A percentile compares a stretch with the other conserved stretches of the same genome.
These are phyloP conservation scores for Pteronura brasiliensis DNA, from an alignment of 2,113 vertebrate species.

Conservation along the genomic window DNA sequence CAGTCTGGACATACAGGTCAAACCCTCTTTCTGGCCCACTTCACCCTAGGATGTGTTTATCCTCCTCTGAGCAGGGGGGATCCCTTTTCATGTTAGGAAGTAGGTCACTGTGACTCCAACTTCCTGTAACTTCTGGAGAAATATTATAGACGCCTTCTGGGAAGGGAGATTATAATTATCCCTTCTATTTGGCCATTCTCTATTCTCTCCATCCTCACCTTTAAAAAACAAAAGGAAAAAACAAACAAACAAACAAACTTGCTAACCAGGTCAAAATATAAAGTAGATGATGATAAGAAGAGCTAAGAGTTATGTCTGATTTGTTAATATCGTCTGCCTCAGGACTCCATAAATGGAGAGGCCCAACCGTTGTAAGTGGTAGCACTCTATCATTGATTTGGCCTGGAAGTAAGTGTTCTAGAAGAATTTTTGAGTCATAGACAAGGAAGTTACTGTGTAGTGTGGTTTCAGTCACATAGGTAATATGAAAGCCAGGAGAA, in stretches of 20 bases:
- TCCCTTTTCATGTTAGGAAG: background rate
- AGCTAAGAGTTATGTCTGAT: background rate
- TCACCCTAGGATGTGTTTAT: background rate
- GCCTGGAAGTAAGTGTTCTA: background rate
- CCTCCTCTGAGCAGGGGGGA: background rate
- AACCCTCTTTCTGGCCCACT: background rate
- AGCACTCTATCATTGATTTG: background rate
- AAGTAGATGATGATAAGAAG: background rate
- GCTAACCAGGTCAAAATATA: background rate
- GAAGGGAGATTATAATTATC: background rate
- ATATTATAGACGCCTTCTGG: background rate
- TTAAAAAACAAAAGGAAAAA: background rate
- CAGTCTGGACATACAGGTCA: background rate
- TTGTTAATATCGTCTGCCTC: background rate
- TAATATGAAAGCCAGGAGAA: background rate
- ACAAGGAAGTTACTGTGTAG: background rate
- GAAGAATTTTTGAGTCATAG: background rate
- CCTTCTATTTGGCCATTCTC: background rate
- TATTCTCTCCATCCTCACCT: background rate
- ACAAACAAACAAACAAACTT: background rate
- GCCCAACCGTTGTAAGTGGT: background rate
- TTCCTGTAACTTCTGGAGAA: background rate
- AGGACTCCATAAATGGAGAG: background rate
- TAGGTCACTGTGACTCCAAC: background rate
- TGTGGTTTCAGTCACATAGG: background rate